Base-by-base conservation (phyloP, 2,113 vertebrate genomes). In the Eptesicus fuscus region DNA sequence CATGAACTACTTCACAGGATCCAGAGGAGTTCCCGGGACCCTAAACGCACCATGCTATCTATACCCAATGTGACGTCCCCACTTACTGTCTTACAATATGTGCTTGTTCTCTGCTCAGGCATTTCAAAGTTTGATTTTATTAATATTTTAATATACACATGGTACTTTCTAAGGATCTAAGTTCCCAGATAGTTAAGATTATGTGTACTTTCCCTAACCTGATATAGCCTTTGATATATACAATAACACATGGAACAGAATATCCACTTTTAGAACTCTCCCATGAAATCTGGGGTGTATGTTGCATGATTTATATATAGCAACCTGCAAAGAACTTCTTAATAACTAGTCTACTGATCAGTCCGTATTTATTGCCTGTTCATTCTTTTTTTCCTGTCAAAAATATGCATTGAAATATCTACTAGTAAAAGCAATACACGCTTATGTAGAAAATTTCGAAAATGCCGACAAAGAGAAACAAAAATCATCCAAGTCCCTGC, bases 381-480 rank as follows among this genome's bases (percentile, higher is more conserved):
- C n/a, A 84, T 35, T 59, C 32, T 77, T 92, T 85, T 90, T 78
- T 30, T 20, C 44, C 4, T 44, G 53, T 35, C 14, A 88, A 74
- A 88, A 87, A 78, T 65, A 91, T 69, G 82, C 61, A 51, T 53
- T 77, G 76, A 90, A 89, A 67, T 20, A 32, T 92, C 80, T 88
- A 61, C 25, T 61, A 61, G 23, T 61, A 51, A 88, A 90, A 94
- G 40, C 28, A 92, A 76, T 40, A n/a, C 17, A n/a, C 40, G 12
- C 47, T 95, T 78, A 73, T 63, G 44, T 23, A 67, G n/a, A 40
- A 96, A 83, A 95, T 80, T 91, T 90, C 49, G 56, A 95, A 87
- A 69, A 25, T 70, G 11, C 32, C 40, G 65, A 53, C 47, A 92
- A 59, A 97, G 40, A 96, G 14, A 65, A 83, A 63, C 13, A 35